Percentiles rank a stretch among this genome's conserved stretches.
phyloP scores from a whole-genome alignment of 1,140 invertebrate genomes.

The Lineus longissimus region DNA sequence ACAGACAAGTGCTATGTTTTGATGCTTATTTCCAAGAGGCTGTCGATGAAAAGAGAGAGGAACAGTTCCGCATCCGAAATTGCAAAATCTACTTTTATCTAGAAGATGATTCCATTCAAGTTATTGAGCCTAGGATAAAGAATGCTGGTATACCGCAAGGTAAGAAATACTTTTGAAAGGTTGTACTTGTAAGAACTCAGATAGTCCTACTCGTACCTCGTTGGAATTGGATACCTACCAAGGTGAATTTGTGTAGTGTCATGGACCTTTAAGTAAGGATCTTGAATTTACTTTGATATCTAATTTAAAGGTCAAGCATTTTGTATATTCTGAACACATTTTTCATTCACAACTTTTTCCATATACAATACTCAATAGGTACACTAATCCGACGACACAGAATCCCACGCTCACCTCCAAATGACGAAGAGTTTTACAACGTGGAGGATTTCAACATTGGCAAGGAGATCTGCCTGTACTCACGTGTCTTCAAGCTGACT shows the following conservation, averaged over 20 bases:
- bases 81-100: slow-evolving; percentile 55
- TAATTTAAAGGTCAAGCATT: too few relatives aligned
- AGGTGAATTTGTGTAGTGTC: too few relatives aligned
- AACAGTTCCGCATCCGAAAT: slow-evolving; percentile 50
- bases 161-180: slow-evolving; percentile 10
- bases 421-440: slow-evolving; percentile 70
- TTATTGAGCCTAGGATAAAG: slow-evolving; percentile 52
- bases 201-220: background rate
- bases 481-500: slow-evolving; percentile 74
- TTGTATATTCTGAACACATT: too few relatives aligned
- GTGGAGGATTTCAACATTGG: slow-evolving; percentile 62
- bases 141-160: slow-evolving; percentile 54
- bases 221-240: too few relatives aligned
- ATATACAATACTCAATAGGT: slow-evolving; percentile 54
- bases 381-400: slow-evolving; percentile 72
- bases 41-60: slow-evolving; percentile 50
- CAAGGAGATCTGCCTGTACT: slow-evolving; percentile 69
- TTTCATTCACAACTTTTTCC: background rate
- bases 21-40: slow-evolving; percentile 54
- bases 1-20: slow-evolving; percentile 68
- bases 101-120: slow-evolving; percentile 55
- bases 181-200: background rate
- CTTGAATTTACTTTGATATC: too few relatives aligned
- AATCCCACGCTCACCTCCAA: slow-evolving; percentile 66
- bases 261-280: too few relatives aligned